Percentiles rank a stretch among this genome's conserved stretches.
Conservation (phyloP, 2,113 vertebrate species). For the Myotis brandtii region DNA sequence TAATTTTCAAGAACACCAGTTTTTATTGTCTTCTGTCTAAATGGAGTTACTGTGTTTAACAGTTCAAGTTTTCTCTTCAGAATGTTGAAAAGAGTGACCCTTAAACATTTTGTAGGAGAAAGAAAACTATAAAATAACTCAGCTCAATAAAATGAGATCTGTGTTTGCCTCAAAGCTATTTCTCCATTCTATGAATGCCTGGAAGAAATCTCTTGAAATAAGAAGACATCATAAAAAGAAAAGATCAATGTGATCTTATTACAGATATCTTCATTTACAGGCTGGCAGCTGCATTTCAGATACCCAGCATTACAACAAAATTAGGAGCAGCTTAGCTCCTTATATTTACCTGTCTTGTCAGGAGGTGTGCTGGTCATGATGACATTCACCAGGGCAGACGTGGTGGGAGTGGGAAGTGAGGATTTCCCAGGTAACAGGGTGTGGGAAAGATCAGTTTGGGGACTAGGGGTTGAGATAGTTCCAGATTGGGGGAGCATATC, state of each 20-base stretch:
- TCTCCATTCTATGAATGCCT: neutral
- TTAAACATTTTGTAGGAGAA: constrained; percentile 21
- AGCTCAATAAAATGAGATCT: neutral
- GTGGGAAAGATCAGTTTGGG: constrained; percentile 58
- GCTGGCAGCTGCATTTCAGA: neutral
- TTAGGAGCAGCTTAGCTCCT: neutral
- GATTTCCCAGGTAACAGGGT: constrained; percentile 41
- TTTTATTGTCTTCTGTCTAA: constrained; percentile 23
- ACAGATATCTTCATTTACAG: neutral
- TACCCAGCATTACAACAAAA: neutral
- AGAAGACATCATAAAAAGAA: constrained; percentile 9
- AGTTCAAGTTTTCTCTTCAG: neutral
- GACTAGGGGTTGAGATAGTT: constrained; percentile 55
- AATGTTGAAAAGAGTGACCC: neutral
- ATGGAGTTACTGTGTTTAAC: neutral
- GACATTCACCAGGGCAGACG: constrained; percentile 56
- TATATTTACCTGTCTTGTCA: constrained; percentile 81
- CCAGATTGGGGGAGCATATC: constrained; percentile 52
- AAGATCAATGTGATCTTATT: neutral
- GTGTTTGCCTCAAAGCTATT: neutral
- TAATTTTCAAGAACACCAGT: neutral
- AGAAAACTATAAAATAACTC: constrained; percentile 2
- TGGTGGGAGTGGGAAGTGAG: constrained; percentile 15
- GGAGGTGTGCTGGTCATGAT: constrained; percentile 31
- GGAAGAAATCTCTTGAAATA: neutral